These are phyloP conservation scores for Lasioglossum lativentre DNA, from an alignment of 2,888 invertebrate species.

Conservation along the genomic window DNA sequence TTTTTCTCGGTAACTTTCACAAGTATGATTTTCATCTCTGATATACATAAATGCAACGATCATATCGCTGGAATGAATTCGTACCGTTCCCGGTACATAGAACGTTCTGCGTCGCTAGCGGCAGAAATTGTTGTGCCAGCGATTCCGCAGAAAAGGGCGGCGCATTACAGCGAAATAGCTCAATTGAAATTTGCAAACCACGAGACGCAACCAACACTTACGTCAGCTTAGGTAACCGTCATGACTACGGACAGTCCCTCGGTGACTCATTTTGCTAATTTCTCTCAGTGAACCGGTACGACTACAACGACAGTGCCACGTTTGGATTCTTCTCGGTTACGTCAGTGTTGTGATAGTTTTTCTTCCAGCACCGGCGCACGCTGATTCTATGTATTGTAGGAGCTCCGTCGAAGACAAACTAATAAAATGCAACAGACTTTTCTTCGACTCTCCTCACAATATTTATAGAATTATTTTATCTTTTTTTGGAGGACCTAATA, in stretches of 20 bases:
- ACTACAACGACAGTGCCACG: constrained; percentile 29
- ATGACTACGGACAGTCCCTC: neutral
- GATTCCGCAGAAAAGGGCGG: neutral
- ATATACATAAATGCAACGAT: neutral
- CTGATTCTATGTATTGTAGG: neutral
- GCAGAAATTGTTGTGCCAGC: neutral
- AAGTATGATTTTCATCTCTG: neutral
- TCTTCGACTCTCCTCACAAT: neutral
- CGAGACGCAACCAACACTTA: constrained; percentile 9
- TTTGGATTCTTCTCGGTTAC: constrained; percentile 15
- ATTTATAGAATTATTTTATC: neutral
- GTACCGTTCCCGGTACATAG: neutral
- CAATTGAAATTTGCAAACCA: neutral
- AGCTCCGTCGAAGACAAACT: neutral
- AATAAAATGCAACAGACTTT: neutral
- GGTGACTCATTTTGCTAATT: constrained; percentile 41
- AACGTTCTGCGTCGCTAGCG: neutral
- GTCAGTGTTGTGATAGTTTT: constrained; percentile 4
- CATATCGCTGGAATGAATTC: neutral
- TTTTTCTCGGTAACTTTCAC: neutral
- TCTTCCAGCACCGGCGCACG: neutral
- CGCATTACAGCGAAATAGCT: neutral
- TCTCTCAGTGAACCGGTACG: neutral
- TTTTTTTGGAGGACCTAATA: neutral
- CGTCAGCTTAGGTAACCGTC: constrained; percentile 33